Percentiles rank a stretch among this genome's conserved stretches.
These are phyloP conservation scores for Drosophila sproati DNA, from an alignment of 1,140 invertebrate species.

Conservation along the genomic window DNA sequence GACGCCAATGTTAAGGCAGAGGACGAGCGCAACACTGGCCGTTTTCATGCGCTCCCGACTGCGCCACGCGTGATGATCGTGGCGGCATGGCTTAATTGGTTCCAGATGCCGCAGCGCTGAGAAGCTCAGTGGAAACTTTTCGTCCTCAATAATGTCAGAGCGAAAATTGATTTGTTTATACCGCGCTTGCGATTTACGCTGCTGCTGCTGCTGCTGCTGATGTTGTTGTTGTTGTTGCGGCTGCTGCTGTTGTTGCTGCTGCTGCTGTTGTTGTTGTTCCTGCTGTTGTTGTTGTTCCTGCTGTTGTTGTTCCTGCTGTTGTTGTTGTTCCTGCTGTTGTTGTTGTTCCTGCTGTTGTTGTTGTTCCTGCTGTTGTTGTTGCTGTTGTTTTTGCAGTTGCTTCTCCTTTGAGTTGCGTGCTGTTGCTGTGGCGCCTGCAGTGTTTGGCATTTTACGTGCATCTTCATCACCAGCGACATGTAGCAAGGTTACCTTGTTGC, in stretches of 20 bases:
- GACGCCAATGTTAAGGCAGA: conserved; percentile 99
- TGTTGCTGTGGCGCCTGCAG: neutral
- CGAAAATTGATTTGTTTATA: neutral
- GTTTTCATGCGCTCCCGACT: conserved; percentile 93
- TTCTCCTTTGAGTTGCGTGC: neutral
- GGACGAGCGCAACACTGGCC: conserved; percentile 98
- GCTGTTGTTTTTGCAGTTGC: conserved; percentile 31
- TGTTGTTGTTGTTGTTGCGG: neutral
- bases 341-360: neutral
- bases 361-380: conserved; percentile 21
- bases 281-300: conserved; percentile 36
- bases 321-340: conserved; percentile 10
- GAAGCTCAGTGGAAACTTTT: conserved; percentile 68
- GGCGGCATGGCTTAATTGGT: conserved; percentile 55
- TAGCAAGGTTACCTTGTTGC: neutral
- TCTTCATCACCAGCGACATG: no score
- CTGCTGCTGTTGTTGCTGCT: neutral
- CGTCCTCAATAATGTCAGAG: conserved; percentile 26
- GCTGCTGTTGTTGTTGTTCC: neutral
- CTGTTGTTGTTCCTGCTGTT: no score
- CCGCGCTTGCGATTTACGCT: neutral
- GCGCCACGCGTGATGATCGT: conserved; percentile 65
- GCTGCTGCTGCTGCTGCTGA: neutral
- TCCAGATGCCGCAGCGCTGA: conserved; percentile 75
- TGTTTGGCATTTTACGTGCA: no score